These are phyloP conservation scores for Eriocheir sinensis DNA, from an alignment of 1,140 invertebrate genomes.

Conservation along the genomic window DNA sequence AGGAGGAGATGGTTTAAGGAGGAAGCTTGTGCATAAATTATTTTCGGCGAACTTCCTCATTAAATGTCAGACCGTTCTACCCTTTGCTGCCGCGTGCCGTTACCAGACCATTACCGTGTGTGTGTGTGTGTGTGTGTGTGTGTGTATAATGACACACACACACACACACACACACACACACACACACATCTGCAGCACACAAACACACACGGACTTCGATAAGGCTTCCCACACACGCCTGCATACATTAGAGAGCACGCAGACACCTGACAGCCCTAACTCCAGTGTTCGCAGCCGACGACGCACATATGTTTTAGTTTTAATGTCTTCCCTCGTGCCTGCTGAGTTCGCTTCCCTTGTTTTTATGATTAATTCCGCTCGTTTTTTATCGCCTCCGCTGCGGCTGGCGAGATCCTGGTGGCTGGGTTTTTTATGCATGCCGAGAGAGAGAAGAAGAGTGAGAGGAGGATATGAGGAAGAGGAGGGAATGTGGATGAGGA, in stretches of 20 bases:
- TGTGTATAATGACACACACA: slow-evolving; percentile 3
- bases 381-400: not conserved
- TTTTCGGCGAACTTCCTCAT: not conserved
- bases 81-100: not conserved
- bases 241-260: not conserved
- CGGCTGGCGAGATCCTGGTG: not conserved
- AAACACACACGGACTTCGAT: not conserved
- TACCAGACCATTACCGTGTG: not conserved
- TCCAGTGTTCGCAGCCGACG: not conserved
- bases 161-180: slow-evolving; percentile 39
- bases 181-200: not conserved
- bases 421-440: not conserved
- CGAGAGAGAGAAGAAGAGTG: too few species aligned
- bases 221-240: not conserved
- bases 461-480: too few species aligned
- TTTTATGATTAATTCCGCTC: not conserved
- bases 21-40: not conserved
- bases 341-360: not conserved
- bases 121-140: not conserved
- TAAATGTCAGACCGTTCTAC: not conserved
- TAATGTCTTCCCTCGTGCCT: not conserved
- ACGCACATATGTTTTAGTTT: not conserved
- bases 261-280: slow-evolving; percentile 1
- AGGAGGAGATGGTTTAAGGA: not conserved
- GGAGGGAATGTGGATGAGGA: not conserved